Percentiles rank a stretch among this genome's conserved stretches.
phyloP scores from a whole-genome alignment of 2,888 invertebrate genomes.

The Pinctada fucata region DNA sequence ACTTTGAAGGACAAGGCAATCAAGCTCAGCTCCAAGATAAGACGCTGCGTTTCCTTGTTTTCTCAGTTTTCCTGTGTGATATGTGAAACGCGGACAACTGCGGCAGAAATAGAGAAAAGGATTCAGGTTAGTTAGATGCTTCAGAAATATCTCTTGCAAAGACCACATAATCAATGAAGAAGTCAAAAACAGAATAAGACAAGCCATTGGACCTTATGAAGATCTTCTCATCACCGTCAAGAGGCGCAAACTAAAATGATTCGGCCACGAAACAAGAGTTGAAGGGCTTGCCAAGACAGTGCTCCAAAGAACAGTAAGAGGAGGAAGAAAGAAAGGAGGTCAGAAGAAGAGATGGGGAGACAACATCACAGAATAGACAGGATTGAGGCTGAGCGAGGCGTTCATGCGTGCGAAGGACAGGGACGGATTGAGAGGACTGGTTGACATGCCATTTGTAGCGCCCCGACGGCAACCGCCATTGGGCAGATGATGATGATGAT shows the following conservation, averaged over 20 bases:
- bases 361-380: not conserved
- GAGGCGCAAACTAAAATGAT: too few species aligned
- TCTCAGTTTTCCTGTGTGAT: constrained; percentile 14
- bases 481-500: too few species aligned
- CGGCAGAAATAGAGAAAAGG: constrained; percentile 18
- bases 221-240: constrained; percentile 13
- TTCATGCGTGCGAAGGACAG: not conserved
- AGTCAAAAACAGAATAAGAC: constrained; percentile 4
- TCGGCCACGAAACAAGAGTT: too few species aligned
- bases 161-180: constrained; percentile 20
- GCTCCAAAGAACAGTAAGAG: not conserved
- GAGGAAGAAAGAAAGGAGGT: not conserved
- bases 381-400: not conserved
- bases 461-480: too few species aligned
- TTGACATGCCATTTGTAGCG: too few species aligned
- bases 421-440: too few species aligned
- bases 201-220: constrained; percentile 16
- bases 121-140: constrained; percentile 2
- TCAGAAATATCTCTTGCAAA: constrained; percentile 17
- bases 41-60: constrained; percentile 4
- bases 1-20: constrained; percentile 18
- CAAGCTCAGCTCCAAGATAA: constrained; percentile 18
- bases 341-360: not conserved
- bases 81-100: constrained; percentile 25
- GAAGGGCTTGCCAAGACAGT: too few species aligned